Evolutionary conservation across 1,140 invertebrate genomes (phyloP).

Genomic region (Argopecten irradians): DNA sequence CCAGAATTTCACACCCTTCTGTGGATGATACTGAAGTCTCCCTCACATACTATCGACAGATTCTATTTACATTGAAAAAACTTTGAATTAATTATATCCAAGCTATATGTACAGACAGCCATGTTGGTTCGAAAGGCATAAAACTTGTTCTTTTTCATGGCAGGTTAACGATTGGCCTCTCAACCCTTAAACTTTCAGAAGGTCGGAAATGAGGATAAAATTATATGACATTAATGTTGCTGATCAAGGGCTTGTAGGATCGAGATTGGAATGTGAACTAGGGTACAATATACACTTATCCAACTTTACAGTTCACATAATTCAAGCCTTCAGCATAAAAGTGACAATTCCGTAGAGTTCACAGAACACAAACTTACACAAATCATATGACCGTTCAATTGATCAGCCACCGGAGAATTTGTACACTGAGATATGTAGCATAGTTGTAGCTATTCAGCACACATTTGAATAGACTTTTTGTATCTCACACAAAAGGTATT

Average conservation of each 20-base stretch:
- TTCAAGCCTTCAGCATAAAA: background rate
- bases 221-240: background rate
- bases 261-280: background rate
- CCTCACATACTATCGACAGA: background rate
- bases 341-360: background rate
- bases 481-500: too few species aligned
- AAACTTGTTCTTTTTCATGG: background rate
- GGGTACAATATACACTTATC: background rate
- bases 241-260: background rate
- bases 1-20: background rate
- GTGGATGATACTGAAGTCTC: background rate
- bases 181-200: background rate
- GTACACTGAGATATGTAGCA: background rate
- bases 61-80: background rate
- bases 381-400: background rate
- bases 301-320: background rate
- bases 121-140: background rate
- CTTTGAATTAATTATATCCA: conserved; percentile 8
- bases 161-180: background rate
- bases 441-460: background rate
- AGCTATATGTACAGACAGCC: background rate
- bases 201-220: background rate
- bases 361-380: background rate
- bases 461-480: background rate
- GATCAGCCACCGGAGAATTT: background rate